Conservation (phyloP, 2,113 vertebrate species). For the Promerops cafer region DNA sequence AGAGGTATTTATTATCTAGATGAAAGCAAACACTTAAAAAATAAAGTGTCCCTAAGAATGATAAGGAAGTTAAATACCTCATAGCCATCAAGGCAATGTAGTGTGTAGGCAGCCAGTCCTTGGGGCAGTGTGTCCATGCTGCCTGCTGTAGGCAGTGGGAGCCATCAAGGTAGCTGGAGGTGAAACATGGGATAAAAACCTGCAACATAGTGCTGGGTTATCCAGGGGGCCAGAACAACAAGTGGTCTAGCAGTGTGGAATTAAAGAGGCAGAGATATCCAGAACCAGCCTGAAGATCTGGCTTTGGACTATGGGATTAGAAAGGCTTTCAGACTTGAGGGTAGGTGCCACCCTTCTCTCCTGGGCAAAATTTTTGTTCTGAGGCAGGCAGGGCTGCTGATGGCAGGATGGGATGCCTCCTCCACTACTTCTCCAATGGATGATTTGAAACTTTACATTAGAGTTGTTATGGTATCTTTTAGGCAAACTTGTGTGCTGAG, state of each 20-base stretch:
- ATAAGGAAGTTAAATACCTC: neutral
- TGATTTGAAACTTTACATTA: neutral
- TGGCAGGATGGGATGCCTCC: accelerated
- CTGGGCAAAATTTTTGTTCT: neutral
- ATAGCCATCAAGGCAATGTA: neutral
- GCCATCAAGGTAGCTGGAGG: neutral
- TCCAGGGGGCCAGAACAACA: neutral
- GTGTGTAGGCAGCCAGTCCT: neutral
- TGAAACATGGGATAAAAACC: neutral
- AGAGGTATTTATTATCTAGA: neutral
- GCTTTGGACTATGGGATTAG: neutral
- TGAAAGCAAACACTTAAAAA: neutral
- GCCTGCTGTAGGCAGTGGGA: neutral
- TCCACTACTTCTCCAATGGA: neutral
- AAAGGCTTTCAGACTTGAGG: neutral
- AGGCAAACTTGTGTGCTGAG: neutral
- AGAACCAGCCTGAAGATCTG: neutral
- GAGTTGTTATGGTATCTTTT: neutral
- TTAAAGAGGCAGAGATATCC: neutral
- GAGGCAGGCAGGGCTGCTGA: neutral
- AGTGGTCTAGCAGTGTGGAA: neutral
- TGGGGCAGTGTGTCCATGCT: accelerated
- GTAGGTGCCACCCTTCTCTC: neutral
- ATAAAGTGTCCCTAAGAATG: neutral
- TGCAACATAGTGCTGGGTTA: neutral